Conservation (phyloP, 92 coral and sea anemone species). For the Plumapathes pennacea region DNA sequence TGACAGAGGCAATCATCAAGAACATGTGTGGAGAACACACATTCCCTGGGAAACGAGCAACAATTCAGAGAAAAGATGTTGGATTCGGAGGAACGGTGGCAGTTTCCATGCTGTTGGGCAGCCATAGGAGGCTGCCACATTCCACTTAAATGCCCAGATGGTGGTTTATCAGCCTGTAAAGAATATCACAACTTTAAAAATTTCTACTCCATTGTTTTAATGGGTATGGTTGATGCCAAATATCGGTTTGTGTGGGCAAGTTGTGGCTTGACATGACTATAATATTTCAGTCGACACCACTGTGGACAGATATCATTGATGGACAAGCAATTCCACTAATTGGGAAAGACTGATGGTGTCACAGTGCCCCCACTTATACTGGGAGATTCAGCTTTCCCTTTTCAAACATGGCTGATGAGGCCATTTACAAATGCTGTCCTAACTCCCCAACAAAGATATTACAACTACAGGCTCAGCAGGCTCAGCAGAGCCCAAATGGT, state of each 20-base stretch:
- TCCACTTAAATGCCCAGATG: constrained; percentile 27
- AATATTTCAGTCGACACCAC: constrained; percentile 12
- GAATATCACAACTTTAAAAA: constrained; percentile 46
- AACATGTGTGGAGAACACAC: no score
- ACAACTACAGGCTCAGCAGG: constrained; percentile 35
- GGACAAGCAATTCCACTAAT: no score
- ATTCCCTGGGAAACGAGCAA: no score
- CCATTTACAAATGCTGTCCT: constrained; percentile 27
- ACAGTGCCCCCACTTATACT: no score
- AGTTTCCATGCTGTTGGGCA: constrained; percentile 47
- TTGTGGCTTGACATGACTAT: constrained; percentile 44
- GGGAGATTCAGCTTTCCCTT: constrained; percentile 31
- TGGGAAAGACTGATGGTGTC: no score
- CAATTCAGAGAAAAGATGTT: constrained; percentile 27
- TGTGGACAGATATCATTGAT: no score
- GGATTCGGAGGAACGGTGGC: constrained; percentile 55
- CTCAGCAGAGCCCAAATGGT: constrained; percentile 38
- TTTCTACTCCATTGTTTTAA: constrained; percentile 33
- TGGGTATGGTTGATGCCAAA: constrained; percentile 50
- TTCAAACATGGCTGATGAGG: constrained; percentile 37
- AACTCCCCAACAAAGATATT: constrained; percentile 16
- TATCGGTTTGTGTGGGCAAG: constrained; percentile 58
- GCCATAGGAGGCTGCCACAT: constrained; percentile 47
- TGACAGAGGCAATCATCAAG: no score
- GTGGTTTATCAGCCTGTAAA: constrained; percentile 29